Evolutionary conservation across 2,113 vertebrate species (phyloP).

Genomic region (Psilopogon haemacephalus): DNA sequence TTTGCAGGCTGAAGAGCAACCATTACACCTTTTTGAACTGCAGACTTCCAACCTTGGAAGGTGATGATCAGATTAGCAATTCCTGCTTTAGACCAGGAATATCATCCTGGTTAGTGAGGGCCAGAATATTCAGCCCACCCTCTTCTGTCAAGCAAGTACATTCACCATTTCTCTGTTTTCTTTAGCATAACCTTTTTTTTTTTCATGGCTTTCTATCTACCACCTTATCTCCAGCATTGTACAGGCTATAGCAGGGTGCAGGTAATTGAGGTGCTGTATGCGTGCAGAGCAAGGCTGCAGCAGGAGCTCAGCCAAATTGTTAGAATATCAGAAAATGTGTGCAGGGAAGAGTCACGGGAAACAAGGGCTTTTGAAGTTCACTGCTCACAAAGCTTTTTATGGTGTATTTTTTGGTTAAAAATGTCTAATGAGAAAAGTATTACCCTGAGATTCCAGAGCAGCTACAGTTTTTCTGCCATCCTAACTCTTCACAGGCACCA

Average conservation of each 20-base stretch:
- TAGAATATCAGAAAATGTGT: constrained; percentile 5
- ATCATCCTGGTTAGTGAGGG: neutral
- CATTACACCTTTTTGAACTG: neutral
- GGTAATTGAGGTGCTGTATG: neutral
- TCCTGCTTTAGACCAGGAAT: neutral
- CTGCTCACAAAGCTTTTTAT: neutral
- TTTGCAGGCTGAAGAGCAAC: neutral
- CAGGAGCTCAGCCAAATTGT: neutral
- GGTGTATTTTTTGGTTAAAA: neutral
- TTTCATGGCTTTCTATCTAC: neutral
- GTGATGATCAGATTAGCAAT: neutral
- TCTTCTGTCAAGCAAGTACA: neutral
- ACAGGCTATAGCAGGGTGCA: neutral
- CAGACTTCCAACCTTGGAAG: neutral
- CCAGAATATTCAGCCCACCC: neutral
- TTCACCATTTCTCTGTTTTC: neutral
- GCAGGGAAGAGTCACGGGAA: constrained; percentile 1
- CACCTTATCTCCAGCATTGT: neutral
- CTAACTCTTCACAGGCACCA: neutral
- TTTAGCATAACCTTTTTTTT: neutral
- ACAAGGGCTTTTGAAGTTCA: neutral
- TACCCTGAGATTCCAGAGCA: neutral
- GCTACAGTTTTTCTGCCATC: neutral
- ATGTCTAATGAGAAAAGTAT: neutral
- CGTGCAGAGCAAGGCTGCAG: neutral